These are phyloP conservation scores for Prionace glauca DNA, from an alignment of 2,797 vertebrate species.

Conservation along the genomic window DNA sequence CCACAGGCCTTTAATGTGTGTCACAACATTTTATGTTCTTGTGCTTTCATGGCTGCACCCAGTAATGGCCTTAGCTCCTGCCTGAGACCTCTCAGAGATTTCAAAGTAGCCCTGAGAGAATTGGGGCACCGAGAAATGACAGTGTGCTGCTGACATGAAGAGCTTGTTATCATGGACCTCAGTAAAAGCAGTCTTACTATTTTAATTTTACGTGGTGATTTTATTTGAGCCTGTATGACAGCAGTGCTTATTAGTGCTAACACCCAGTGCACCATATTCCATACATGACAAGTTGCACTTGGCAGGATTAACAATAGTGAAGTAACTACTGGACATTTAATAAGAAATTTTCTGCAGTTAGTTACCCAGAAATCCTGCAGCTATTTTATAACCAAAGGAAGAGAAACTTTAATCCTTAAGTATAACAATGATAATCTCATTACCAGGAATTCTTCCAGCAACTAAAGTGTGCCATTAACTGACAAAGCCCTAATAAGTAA, in stretches of 20 bases:
- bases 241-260: neutral
- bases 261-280: neutral
- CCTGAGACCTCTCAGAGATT: neutral
- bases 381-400: neutral
- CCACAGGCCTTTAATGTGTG: no score
- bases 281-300: neutral
- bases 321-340: neutral
- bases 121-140: neutral
- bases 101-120: neutral
- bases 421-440: neutral
- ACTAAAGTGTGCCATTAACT: neutral
- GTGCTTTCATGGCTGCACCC: neutral
- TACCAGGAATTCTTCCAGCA: neutral
- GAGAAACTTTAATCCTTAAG: neutral
- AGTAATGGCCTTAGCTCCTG: neutral
- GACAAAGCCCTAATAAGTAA: neutral
- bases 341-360: neutral
- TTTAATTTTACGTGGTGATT: neutral
- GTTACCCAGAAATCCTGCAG: neutral
- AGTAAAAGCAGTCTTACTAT: neutral
- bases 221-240: neutral
- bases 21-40: neutral
- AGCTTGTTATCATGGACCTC: neutral
- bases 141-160: neutral
- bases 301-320: neutral